Conservation (phyloP, 2,797 vertebrate species). For the Neoniphon sammara region DNA sequence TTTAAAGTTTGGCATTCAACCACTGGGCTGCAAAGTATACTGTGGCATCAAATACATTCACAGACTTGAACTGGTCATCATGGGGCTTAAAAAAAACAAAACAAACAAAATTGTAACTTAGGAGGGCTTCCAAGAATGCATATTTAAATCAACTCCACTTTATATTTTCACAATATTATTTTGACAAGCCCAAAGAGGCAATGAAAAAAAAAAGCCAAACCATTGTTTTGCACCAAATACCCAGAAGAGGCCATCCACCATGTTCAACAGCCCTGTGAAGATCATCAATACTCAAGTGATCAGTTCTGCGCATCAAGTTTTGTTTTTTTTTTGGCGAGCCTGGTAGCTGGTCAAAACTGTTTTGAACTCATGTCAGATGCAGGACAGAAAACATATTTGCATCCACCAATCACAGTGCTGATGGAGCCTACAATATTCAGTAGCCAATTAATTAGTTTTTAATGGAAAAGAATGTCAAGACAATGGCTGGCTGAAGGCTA, state of each 20-base stretch:
- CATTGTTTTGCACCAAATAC: constrained; percentile 68
- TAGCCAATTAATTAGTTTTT: constrained; percentile 13
- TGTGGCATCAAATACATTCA: constrained; percentile 71
- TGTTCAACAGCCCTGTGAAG: background rate
- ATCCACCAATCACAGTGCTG: constrained; percentile 4
- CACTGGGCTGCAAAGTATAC: constrained; percentile 41
- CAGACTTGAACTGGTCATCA: constrained; percentile 39
- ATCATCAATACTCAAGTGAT: background rate
- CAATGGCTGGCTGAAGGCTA: background rate
- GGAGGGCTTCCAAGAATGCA: constrained; percentile 17
- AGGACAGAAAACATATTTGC: constrained; percentile 17
- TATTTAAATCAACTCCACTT: background rate
- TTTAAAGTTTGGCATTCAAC: constrained; percentile 46
- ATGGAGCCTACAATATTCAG: constrained; percentile 33
- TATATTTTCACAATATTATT: background rate
- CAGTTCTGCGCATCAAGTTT: background rate
- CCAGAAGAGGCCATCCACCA: background rate
- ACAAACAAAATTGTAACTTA: background rate
- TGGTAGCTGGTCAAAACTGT: constrained; percentile 15
- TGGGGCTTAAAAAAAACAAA: constrained; percentile 20
- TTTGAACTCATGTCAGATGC: constrained; percentile 37
- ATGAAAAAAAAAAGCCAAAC: constrained; percentile 17
- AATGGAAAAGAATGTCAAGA: constrained; percentile 16
- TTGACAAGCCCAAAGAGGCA: constrained; percentile 1
- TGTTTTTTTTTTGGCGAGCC: background rate